Conservation (phyloP, 2,888 invertebrate genomes). For the Ditylenchus weischeri region DNA sequence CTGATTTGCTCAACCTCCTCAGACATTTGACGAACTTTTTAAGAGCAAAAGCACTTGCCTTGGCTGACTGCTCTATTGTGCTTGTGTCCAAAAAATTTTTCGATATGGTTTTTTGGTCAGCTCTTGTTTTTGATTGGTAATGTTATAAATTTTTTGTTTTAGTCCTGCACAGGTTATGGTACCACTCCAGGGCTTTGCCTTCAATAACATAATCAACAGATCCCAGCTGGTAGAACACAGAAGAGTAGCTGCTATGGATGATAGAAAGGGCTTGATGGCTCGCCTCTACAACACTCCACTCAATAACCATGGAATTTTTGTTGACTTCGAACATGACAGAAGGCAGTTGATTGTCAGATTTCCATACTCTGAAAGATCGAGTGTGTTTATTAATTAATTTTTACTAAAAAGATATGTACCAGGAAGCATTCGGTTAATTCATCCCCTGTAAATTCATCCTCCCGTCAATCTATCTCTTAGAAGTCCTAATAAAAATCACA, state of each 20-base stretch:
- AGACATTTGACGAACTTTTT: no score
- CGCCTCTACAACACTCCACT: constrained; percentile 15
- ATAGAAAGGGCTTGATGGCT: constrained; percentile 15
- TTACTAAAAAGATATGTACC: no score
- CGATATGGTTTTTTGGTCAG: constrained; percentile 16
- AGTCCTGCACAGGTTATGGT: constrained; percentile 20
- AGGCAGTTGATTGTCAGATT: constrained; percentile 26
- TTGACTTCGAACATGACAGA: constrained; percentile 30
- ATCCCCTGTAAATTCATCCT: no score
- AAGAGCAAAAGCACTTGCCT: constrained; percentile 9
- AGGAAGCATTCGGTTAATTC: no score
- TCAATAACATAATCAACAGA: constrained; percentile 19
- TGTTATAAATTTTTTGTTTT: background rate
- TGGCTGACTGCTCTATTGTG: constrained; percentile 17
- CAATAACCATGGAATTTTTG: constrained; percentile 9
- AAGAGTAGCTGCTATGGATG: background rate
- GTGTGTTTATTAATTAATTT: constrained; percentile 18
- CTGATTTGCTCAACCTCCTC: background rate
- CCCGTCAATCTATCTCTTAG: no score
- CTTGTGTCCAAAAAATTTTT: constrained; percentile 17
- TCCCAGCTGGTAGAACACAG: constrained; percentile 14
- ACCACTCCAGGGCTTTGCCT: constrained; percentile 18
- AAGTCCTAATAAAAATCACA: no score
- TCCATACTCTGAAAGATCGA: constrained; percentile 21
- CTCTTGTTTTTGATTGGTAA: background rate